phyloP scores from a whole-genome alignment of 2,797 vertebrate species.

The Thripadectes ignobilis region DNA sequence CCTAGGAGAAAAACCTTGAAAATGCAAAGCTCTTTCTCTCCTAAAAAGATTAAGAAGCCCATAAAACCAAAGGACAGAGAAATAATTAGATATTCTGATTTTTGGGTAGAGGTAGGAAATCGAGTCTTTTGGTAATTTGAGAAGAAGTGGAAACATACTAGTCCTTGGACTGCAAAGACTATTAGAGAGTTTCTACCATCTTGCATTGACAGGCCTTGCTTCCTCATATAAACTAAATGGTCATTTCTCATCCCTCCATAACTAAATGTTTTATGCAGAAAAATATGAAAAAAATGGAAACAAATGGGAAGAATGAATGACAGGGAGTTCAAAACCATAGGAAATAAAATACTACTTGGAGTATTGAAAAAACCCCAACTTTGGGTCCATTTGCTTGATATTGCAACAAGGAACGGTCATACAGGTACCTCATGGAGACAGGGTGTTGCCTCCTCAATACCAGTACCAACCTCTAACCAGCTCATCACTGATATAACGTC shows the following conservation, averaged over 20 bases:
- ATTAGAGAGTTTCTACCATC: not conserved
- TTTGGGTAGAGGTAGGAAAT: not conserved
- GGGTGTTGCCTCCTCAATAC: not conserved
- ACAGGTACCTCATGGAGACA: not conserved
- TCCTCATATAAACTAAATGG: not conserved
- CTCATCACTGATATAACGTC: not conserved
- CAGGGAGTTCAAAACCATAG: not conserved
- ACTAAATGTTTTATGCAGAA: not conserved
- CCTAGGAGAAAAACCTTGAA: not conserved
- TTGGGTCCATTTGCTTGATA: not conserved
- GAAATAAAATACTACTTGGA: not conserved
- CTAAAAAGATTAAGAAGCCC: not conserved
- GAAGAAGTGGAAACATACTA: not conserved
- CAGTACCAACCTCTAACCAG: not conserved
- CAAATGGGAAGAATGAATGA: not conserved
- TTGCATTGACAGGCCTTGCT: not conserved
- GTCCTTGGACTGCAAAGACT: not conserved
- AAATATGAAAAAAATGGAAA: not conserved
- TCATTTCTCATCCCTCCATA: not conserved
- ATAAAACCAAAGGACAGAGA: not conserved
- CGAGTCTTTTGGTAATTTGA: not conserved
- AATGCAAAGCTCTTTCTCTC: not conserved
- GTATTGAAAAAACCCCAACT: not conserved
- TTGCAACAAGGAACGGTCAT: not conserved
- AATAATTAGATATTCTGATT: not conserved